Base-by-base conservation (phyloP, 2,113 vertebrate genomes). In the Phoxinus phoxinus region DNA sequence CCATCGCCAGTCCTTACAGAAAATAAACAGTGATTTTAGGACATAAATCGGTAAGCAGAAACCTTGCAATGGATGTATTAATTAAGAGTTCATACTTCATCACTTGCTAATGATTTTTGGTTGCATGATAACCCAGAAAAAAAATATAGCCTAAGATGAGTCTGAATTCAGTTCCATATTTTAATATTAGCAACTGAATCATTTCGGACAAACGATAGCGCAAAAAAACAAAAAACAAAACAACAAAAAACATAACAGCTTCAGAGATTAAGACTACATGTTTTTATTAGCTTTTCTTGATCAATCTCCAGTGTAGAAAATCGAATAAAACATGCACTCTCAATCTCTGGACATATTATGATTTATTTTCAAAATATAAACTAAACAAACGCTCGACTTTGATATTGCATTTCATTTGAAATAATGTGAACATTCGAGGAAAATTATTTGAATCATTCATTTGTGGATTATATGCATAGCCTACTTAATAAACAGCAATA, bases 1-100 rank as follows among this genome's bases (percentile, higher is more conserved):
- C 96, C 25, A 92, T 94, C 30, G 89, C 89, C 58, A 90, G 91
- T 86, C 93, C 95, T 95, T 87, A 46, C 85, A 90, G 30, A 82
- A 90, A 67, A 86, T 87, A 30, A 17, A 44, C 63, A 65, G 17
- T 6, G 21, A 27, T 23, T 84, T 80, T 35, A 85, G 53, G 51
- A 41, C 73, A 41, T 78, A 63, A 13, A 46, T 19, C 15, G 37
- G 37, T 41, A 41, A 41, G 37, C 37, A 41, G 41, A 41, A 41
- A 41, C 13, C 30, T 46, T 65, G 4, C n/a, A 81, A 27, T 15
- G n/a, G 5, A 32, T n/a, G 37, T 37, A 35, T 51, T 27, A 53
- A 11, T 51, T 53, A 3, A 19, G 5, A 27, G 8, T 19, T 51
- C 51, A 30, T 30, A 19, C 44, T 27, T 3, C 4, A 48, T 75